Evolutionary conservation across 2,888 invertebrate genomes (phyloP), one percentile per base, ranked within the genome.

Genomic region (Agrotis clavis): DNA sequence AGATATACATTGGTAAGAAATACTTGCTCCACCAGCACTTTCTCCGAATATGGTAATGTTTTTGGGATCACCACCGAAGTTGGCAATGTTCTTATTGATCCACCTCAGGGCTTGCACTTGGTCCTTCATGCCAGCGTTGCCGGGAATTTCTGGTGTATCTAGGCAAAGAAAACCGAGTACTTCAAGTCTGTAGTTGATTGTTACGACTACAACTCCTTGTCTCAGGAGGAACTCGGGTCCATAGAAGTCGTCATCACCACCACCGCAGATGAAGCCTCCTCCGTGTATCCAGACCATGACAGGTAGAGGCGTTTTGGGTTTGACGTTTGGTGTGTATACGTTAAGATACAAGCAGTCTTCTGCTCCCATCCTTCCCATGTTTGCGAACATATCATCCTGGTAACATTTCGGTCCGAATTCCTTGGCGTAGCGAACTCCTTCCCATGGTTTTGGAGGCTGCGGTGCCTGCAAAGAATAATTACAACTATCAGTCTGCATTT

Each of bases 11-110:
- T 91, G 92, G 57, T 85, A 88, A 5, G 85, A 75, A 0, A 90
- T 86, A 51, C 88, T 84, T 0, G 86, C 89, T 2, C 83, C 92
- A 0, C 92, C 93, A 47, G 92, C 91, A 60, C 94, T 93, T 71
- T 92, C 90, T 1, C 94, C 91, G 71, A 88, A 89, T 18, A 91
- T 86, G 1, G 91, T 91, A 0, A 91, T 77, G 65, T 90, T 90
- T 41, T 84, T 81, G 1, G 89, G 83, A 74, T 90, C 90, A 4
- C 90, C 90, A 7, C 90, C 89, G 14, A 90, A 90, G 45, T 71
- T 77, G 5, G 77, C 72, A 30, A 91, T 91, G 51, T 91, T 91
- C 45, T 86, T 82, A 57, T 87, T 85, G 13, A 90, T 84, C 90
- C 90, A 90, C 53, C 83, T 86, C 4, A 90, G 69, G 5, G 90